Conservation (phyloP, 2,888 invertebrate genomes). For the Eupithecia centaureata region DNA sequence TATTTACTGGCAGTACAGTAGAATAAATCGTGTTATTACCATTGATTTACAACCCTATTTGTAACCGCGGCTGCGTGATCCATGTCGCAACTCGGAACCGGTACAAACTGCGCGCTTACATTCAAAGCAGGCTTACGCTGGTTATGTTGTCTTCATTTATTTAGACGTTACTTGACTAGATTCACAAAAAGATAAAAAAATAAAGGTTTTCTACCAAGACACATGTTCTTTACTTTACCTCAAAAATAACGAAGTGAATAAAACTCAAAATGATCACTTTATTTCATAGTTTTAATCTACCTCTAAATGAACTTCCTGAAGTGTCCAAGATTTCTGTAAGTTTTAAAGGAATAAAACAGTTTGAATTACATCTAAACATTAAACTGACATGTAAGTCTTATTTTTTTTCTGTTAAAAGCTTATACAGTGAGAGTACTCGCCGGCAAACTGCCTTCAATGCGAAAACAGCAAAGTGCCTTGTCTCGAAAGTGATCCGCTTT, state of each 20-base stretch:
- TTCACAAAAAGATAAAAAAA: no score
- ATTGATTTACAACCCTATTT: constrained; percentile 36
- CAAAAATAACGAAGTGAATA: no score
- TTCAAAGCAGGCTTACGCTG: constrained; percentile 12
- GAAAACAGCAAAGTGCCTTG: constrained; percentile 39
- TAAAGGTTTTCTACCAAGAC: no score
- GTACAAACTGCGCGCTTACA: constrained; percentile 22
- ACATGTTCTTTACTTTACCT: no score
- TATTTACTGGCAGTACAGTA: constrained; percentile 22
- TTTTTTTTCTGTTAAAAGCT: not conserved
- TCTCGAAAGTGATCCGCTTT: constrained; percentile 72
- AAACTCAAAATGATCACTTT: no score
- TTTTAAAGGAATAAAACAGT: no score
- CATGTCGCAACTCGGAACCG: constrained; percentile 49
- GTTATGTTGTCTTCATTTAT: not conserved
- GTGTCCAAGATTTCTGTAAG: no score
- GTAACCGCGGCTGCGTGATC: constrained; percentile 45
- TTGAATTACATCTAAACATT: no score
- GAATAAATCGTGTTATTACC: constrained; percentile 31
- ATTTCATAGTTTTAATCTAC: no score
- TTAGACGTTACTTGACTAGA: not conserved
- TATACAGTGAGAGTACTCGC: not conserved
- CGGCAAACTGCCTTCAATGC: constrained; percentile 9
- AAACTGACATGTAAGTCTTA: not conserved
- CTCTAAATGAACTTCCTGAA: no score